Base-by-base conservation (phyloP, 2,113 vertebrate species). In the Syrmaticus mikado region DNA sequence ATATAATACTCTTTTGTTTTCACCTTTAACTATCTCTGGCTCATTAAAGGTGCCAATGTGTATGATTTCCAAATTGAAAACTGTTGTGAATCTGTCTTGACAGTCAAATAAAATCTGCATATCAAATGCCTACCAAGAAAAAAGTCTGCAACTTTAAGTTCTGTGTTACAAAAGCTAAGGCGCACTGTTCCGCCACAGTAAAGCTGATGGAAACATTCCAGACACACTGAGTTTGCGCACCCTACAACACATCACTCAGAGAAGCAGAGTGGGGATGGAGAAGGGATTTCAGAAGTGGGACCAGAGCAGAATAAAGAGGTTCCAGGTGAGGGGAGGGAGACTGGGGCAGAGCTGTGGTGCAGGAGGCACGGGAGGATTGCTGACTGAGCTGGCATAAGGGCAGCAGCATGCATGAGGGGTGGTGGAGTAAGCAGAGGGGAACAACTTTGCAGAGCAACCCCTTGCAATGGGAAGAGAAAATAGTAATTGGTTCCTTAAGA, bases 321-420 rank as follows among this genome's bases (percentile, higher is more conserved):
- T 60, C 77, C 80, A 34, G 30, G 55, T 48, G 64, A 89, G 30
- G n/a, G 64, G 61, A 77, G 45, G n/a, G 30, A 84, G 36, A 41
- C 12, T 20, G 36, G 62, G 74, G 66, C 27, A 58, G 16, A 32
- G 67, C 2, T 36, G 55, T 48, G n/a, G 21, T n/a, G 28, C 25
- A 76, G 72, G 52, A 0, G 2, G 11, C 40, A n/a, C 1, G 19
- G 13, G 3, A 27, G 0, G 0, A 43, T 71, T 86, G 84, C 48
- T 34, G 3, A 53, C 84, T 53, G 45, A 34, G 20, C 13, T 55
- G 61, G 32, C 46, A 62, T 8, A 20, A 8, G n/a, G 40, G 61
- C 46, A 74, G 52, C 48, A 48, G 90, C 52, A 8, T 21, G n/a
- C 91, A n/a, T 21, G 73, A 13, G 11, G 50, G 10, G 21, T 52